Base-by-base conservation (phyloP, 2,888 invertebrate genomes). In the Spodoptera picta region DNA sequence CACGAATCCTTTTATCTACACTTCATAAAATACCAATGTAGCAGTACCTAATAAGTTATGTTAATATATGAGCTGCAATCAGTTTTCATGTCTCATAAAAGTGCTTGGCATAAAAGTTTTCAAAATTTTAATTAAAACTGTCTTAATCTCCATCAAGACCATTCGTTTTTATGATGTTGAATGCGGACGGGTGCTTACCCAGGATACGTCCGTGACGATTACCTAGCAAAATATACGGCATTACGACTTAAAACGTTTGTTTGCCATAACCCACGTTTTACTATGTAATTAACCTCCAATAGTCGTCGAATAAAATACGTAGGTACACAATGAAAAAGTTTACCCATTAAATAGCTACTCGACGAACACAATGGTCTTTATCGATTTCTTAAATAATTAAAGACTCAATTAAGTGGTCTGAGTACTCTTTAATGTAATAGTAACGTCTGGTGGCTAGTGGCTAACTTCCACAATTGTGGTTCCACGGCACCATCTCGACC, bases 351-450 rank as follows among this genome's bases (percentile, higher is more conserved):
- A 78, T 73, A 69, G 70, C 72, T 75, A 71, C 58, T 60, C 66
- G 52, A 65, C 60, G 69, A 68, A 66, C 72, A 51, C 49, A 49
- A n/a, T 57, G 69, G 69, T 77, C 76, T 73, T 79, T 77, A 81
- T 79, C 72, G 84, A 83, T 82, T 83, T 76, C 79, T 66, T 87
- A 79, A 86, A 87, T 87, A 85, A 86, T 85, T 86, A 80, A 86
- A 81, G 83, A 82, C 79, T 81, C 82, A 79, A 87, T 88, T 84
- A 88, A 80, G 80, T 80, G 76, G 60, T 60, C 63, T 12, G 61
- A 75, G 73, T 55, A 73, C 78, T 80, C 65, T 9, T 83, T 80
- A 81, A 76, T 81, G 81, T 83, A 80, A 82, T 81, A 77, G 65
- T 75, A 82, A 81, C 73, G 77, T 76, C 36, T 9, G 36, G 36